Conservation (phyloP, 2,888 invertebrate genomes). For the Frankliniella intonsa region DNA sequence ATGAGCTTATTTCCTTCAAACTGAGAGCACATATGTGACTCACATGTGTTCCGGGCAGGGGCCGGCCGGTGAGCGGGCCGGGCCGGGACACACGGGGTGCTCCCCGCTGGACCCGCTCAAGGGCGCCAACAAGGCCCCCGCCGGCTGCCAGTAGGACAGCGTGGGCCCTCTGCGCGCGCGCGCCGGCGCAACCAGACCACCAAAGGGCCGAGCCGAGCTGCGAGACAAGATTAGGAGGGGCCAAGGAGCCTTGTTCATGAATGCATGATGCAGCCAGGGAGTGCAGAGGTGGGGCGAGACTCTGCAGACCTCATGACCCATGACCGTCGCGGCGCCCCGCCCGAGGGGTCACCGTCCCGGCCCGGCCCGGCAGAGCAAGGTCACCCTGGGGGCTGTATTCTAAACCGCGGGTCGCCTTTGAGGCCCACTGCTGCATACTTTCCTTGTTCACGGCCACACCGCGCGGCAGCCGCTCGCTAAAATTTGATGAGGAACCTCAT, state of each 20-base stretch:
- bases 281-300: background rate
- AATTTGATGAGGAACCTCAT: background rate
- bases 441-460: background rate
- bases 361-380: background rate
- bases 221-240: too few species aligned
- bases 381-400: background rate
- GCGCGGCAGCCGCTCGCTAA: background rate
- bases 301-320: background rate
- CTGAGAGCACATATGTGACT: background rate
- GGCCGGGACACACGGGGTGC: background rate
- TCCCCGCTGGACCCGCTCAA: too few species aligned
- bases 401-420: background rate
- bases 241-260: background rate
- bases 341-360: background rate
- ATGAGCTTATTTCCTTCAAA: constrained; percentile 8
- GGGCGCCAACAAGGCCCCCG: too few species aligned
- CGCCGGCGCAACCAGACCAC: too few species aligned
- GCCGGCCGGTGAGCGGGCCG: background rate
- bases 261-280: constrained; percentile 12
- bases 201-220: too few species aligned
- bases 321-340: background rate
- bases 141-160: too few species aligned
- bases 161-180: too few species aligned
- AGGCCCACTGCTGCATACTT: background rate
- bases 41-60: background rate